Conservation (phyloP, 1,140 invertebrate species). For the Ctenoplectra terminalis region DNA sequence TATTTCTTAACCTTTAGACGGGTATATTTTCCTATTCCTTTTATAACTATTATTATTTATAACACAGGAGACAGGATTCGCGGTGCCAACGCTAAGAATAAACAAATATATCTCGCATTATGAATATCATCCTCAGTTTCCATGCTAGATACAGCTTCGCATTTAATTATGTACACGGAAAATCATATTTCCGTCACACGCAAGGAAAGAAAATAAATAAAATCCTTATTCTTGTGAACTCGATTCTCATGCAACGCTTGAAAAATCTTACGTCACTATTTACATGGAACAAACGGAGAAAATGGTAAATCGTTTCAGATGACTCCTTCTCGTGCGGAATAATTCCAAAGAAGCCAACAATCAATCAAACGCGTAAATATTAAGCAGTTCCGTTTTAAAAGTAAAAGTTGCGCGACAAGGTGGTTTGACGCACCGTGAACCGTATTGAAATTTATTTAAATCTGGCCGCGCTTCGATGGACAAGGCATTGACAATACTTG, state of each 20-base stretch:
- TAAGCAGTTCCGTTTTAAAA: constrained; percentile 7
- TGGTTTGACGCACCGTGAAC: neutral
- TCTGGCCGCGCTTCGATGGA: neutral
- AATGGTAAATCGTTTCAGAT: neutral
- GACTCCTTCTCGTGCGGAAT: too few relatives aligned
- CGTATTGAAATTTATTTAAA: constrained; percentile 30
- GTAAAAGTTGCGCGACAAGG: constrained; percentile 18
- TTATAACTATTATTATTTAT: too few relatives aligned
- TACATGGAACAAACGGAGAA: neutral
- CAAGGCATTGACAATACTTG: neutral
- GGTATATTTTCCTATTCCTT: neutral
- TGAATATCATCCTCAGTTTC: neutral
- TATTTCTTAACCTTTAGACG: too few relatives aligned
- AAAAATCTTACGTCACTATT: too few relatives aligned
- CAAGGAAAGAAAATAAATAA: too few relatives aligned
- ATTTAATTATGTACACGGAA: too few relatives aligned
- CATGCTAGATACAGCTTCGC: neutral
- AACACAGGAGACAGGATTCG: neutral
- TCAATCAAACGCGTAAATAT: constrained; percentile 11
- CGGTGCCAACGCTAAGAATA: neutral
- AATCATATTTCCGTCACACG: too few relatives aligned
- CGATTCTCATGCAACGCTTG: too few relatives aligned
- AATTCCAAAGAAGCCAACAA: neutral
- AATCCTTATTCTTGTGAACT: too few relatives aligned
- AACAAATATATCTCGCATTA: neutral